Conservation (phyloP, 2,797 vertebrate species). For the Heliangelus exortis region DNA sequence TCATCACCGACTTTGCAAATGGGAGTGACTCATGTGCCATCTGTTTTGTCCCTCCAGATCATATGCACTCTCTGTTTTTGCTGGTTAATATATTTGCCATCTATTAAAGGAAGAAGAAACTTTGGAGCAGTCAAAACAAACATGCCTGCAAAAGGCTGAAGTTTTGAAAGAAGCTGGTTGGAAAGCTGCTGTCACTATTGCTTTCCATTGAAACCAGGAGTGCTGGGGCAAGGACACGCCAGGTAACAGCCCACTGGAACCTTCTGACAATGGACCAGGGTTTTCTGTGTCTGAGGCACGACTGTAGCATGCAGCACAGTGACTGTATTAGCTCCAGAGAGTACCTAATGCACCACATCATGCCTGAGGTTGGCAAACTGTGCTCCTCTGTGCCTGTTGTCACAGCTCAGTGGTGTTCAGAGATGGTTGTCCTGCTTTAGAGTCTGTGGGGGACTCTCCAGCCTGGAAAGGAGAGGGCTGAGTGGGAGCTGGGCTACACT, state of each 20-base stretch:
- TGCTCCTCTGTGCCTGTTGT: neutral
- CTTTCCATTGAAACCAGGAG: neutral
- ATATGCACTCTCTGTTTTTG: constrained; percentile 42
- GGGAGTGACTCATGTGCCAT: constrained; percentile 65
- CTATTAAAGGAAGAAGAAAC: constrained; percentile 65
- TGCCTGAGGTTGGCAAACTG: neutral
- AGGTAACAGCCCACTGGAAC: neutral
- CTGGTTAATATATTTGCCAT: constrained; percentile 56
- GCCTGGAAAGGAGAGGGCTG: fast-evolving
- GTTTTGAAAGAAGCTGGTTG: neutral
- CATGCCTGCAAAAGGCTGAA: constrained; percentile 10
- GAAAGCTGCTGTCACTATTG: neutral
- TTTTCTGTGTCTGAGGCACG: neutral
- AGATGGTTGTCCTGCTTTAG: neutral
- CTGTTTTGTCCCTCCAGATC: constrained; percentile 63
- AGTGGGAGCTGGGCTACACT: neutral
- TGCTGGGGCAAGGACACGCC: neutral
- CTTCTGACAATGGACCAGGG: neutral
- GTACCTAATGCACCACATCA: neutral
- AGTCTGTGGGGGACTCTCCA: neutral
- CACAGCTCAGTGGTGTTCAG: neutral
- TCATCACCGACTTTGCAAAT: constrained; percentile 38
- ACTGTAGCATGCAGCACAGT: neutral
- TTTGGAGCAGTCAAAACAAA: constrained; percentile 66
- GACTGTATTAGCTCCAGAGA: neutral